A percentile compares a stretch with the other conserved stretches of the same genome.
Evolutionary conservation across 2,113 vertebrate species (phyloP).

Genomic region (Ciconia maguari): DNA sequence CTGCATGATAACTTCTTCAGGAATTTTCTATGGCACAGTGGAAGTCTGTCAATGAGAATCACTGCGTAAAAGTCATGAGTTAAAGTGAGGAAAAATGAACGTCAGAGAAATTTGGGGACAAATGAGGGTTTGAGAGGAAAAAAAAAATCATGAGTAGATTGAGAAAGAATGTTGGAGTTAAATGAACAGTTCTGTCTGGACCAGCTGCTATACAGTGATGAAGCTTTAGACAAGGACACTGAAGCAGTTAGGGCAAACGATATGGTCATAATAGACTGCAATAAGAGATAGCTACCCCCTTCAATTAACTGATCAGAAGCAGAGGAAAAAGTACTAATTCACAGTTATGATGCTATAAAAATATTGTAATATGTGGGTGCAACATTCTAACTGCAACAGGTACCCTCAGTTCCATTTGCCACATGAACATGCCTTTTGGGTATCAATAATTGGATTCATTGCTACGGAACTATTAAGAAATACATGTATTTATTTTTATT

Average conservation of each 20-base stretch:
- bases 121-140: neutral
- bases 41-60: neutral
- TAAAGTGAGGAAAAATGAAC: slow-evolving; percentile 12
- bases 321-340: slow-evolving; percentile 54
- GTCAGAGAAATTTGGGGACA: neutral
- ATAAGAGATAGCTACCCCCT: slow-evolving; percentile 8
- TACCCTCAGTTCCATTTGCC: slow-evolving; percentile 31
- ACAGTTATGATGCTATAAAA: slow-evolving; percentile 52
- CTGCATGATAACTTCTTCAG: neutral
- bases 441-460: slow-evolving; percentile 45
- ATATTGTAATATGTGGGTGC: slow-evolving; percentile 44
- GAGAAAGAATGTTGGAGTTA: slow-evolving; percentile 24
- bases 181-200: slow-evolving; percentile 53
- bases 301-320: slow-evolving; percentile 64
- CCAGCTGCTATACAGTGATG: slow-evolving; percentile 56
- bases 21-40: neutral
- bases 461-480: neutral
- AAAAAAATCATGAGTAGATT: neutral
- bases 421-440: neutral
- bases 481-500: neutral
- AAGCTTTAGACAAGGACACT: slow-evolving; percentile 64
- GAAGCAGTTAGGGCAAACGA: slow-evolving; percentile 61
- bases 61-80: neutral
- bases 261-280: slow-evolving; percentile 45
- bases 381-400: neutral